Percentiles rank a stretch among this genome's conserved stretches.
Evolutionary conservation across 2,113 vertebrate genomes (phyloP).

Genomic region (Paedocypris sp.): DNA sequence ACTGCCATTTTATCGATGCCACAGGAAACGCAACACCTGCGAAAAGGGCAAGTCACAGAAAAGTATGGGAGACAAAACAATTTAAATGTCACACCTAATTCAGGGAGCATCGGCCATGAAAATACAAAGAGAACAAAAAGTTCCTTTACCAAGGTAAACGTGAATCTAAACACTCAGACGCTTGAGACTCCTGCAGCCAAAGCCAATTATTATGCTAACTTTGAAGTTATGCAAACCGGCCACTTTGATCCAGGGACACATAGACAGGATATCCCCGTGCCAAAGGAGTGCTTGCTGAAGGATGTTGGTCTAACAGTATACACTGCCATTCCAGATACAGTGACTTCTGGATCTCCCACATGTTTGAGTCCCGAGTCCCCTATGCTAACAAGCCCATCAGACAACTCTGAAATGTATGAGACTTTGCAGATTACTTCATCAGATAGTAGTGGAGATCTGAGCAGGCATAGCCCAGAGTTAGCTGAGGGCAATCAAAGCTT

Average conservation of each 20-base stretch:
- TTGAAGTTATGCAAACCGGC: constrained; percentile 18
- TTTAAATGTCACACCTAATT: constrained; percentile 23
- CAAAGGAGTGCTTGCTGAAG: constrained; percentile 56
- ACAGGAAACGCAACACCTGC: constrained; percentile 33
- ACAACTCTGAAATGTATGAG: constrained; percentile 43
- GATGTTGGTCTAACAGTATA: constrained; percentile 63
- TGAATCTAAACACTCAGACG: constrained; percentile 21
- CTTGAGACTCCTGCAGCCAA: constrained; percentile 29
- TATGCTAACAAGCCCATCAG: constrained; percentile 49
- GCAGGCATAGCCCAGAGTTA: constrained; percentile 25
- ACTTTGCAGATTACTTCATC: constrained; percentile 38
- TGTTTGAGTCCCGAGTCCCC: constrained; percentile 35
- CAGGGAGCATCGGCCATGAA: constrained; percentile 34
- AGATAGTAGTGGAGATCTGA: constrained; percentile 39
- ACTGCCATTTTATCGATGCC: constrained; percentile 35
- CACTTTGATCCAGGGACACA: constrained; percentile 36
- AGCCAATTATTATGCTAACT: constrained; percentile 26
- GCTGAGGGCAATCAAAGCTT: constrained; percentile 24
- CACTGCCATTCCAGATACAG: constrained; percentile 39
- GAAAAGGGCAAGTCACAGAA: constrained; percentile 26
- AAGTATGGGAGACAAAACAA: constrained; percentile 44
- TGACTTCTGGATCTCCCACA: constrained; percentile 25
- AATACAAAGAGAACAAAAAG: constrained; percentile 11
- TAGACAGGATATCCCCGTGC: constrained; percentile 58
- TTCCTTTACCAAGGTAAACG: constrained; percentile 31